phyloP scores from a whole-genome alignment of 1,140 invertebrate genomes.

The Drosophila mauritiana region DNA sequence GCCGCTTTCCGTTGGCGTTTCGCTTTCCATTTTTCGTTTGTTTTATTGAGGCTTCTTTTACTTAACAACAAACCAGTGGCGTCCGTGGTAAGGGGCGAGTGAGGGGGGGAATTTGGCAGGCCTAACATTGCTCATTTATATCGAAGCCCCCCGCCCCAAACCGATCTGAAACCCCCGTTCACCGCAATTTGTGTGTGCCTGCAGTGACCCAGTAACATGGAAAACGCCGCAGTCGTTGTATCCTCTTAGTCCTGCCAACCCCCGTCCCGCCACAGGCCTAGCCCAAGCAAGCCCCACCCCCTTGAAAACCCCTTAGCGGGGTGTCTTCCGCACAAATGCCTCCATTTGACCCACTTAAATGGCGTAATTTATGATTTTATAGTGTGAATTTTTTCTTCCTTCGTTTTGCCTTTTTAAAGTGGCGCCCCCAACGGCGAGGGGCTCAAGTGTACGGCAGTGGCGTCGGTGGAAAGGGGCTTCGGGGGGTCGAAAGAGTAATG shows the following conservation, averaged over 20 bases:
- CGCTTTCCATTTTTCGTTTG: conserved; percentile 52
- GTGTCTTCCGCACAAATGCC: conserved; percentile 83
- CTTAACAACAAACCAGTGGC: conserved; percentile 45
- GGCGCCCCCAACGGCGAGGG: conserved; percentile 38
- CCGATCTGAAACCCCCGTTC: not conserved
- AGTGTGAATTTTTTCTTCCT: conserved; percentile 67
- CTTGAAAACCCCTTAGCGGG: conserved; percentile 64
- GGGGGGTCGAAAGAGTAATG: conserved; percentile 30
- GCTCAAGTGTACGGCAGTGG: conserved; percentile 31
- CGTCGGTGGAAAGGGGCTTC: not conserved
- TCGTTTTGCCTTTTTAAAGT: conserved; percentile 56
- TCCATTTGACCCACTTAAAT: conserved; percentile 84
- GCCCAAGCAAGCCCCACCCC: conserved; percentile 3
- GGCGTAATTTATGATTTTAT: conserved; percentile 82
- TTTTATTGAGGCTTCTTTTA: conserved; percentile 76
- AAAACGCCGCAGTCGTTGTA: conserved; percentile 65
- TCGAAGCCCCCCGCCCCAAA: conserved; percentile 34
- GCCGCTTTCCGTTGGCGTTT: conserved; percentile 24
- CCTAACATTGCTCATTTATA: conserved; percentile 78
- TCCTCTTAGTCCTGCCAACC: conserved; percentile 15
- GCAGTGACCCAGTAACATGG: conserved; percentile 83
- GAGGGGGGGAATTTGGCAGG: not conserved
- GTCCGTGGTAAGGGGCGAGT: not conserved
- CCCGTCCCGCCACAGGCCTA: no score
- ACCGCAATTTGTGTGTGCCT: conserved; percentile 81